Evolutionary conservation across 1,140 invertebrate species (phyloP).

Genomic region (Heliothis subflexa): DNA sequence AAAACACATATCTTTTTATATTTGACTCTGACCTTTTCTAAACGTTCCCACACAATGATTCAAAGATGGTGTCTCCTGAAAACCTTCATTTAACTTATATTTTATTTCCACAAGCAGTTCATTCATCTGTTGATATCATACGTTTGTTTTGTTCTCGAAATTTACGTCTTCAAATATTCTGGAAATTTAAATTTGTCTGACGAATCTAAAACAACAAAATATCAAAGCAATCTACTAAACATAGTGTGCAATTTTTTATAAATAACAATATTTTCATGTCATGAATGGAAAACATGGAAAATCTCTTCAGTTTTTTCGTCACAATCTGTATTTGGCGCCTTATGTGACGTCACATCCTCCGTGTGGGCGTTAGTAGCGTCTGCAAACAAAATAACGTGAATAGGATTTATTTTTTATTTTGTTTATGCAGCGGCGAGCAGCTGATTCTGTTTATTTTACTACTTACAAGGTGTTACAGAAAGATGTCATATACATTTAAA

Average conservation of each 20-base stretch:
- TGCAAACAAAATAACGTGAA: slow-evolving; percentile 31
- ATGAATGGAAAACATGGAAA: slow-evolving; percentile 10
- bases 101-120: not conserved
- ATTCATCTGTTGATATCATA: not conserved
- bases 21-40: too few species aligned
- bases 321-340: slow-evolving; percentile 24
- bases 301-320: slow-evolving; percentile 2
- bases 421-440: not conserved
- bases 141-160: not conserved
- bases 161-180: not conserved
- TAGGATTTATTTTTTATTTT: not conserved
- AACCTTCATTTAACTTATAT: slow-evolving; percentile 7
- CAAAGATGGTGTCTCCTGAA: not conserved
- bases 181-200: not conserved
- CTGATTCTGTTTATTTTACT: slow-evolving; percentile 16
- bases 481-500: not conserved
- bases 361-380: slow-evolving; percentile 41
- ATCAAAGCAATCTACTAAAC: too few species aligned
- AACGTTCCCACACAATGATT: too few species aligned
- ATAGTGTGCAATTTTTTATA: too few species aligned
- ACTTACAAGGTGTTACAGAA: not conserved
- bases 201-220: too few species aligned
- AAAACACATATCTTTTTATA: too few species aligned
- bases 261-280: slow-evolving; percentile 3
- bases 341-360: slow-evolving; percentile 30